Evolutionary conservation across 2,888 invertebrate genomes (phyloP).

Genomic region (Pristionchus arcanus): DNA sequence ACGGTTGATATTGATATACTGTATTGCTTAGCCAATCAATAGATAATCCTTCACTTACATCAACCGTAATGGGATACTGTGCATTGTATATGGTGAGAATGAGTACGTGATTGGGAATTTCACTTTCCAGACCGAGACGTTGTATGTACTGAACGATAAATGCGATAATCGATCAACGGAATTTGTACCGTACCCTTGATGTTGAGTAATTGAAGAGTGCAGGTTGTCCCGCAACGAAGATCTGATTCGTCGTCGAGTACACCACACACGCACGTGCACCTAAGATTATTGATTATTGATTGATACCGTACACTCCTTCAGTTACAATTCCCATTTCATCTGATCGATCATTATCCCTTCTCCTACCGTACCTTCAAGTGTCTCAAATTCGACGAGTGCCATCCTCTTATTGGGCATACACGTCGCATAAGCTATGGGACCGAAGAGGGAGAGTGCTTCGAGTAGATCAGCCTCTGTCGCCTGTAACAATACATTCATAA

Average conservation of each 20-base stretch:
- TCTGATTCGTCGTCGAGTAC: constrained; percentile 73
- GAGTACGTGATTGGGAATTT: constrained; percentile 95
- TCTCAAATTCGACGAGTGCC: constrained; percentile 78
- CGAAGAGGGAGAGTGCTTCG: constrained; percentile 81
- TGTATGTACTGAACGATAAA: constrained; percentile 61
- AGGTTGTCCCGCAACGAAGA: constrained; percentile 80
- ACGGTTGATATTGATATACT: not conserved
- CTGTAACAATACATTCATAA: constrained; percentile 56
- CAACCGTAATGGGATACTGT: constrained; percentile 97
- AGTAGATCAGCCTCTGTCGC: constrained; percentile 81
- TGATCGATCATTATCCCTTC: not conserved
- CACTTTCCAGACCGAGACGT: constrained; percentile 80
- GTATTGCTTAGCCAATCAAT: not conserved
- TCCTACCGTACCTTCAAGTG: constrained; percentile 62
- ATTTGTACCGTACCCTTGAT: constrained; percentile 65
- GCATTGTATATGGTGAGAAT: constrained; percentile 98
- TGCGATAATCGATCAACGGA: not conserved
- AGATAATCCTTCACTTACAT: constrained; percentile 59
- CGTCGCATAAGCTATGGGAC: constrained; percentile 79
- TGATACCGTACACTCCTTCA: not conserved
- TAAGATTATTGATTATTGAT: not conserved
- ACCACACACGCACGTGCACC: constrained; percentile 75
- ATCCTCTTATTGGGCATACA: constrained; percentile 74
- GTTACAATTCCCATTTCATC: no score
- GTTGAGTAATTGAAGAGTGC: constrained; percentile 82